Evolutionary conservation across 2,888 invertebrate species (phyloP), one percentile per base, ranked within the genome.

Genomic region (Trissonchulus latispiculum): DNA sequence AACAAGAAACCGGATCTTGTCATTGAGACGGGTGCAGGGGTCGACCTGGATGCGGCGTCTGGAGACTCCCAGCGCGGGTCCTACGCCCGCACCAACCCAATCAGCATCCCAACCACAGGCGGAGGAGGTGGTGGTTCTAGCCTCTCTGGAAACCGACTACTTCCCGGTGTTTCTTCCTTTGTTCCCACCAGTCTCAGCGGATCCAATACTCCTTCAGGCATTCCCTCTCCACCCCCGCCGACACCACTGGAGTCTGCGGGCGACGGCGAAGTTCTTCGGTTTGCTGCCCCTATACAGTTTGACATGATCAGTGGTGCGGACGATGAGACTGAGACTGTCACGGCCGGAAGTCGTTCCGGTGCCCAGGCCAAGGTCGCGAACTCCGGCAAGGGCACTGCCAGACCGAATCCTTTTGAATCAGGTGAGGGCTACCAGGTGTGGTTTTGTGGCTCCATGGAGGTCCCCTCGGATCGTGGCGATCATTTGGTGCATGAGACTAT

Each of bases 401-500:
- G 48, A 48, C 8, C 48, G 8, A 48, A 48, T 48, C 48, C 48
- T 48, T 48, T 48, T 23, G 74, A 73, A 15, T 72, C 72, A 15
- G 32, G 61, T 23, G 66, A 74, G 2, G 61, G 67, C 33, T 77
- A 76, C 71, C 77, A 77, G 74, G 85, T 85, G 0, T 78, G 85
- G 32, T 86, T 85, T 77, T 78, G 85, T 3, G 85, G 85, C 31
- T 84, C 84, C 8, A 84, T 85, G 84, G 83, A 85, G 75, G 85
- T 86, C 29, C 77, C 77, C 64, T 76, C 76, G 36, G 81, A 80
- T 66, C 28, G 74, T 1, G 72, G 69, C 29, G 72, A 66, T 2
- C 36, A 61, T 1, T 2, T 68, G 33, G 81, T 83, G 0, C 79
- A 79, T 72, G 81, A 82, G 70, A 83, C 83, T 28, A 83, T 84